phyloP scores from a whole-genome alignment of 2,797 vertebrate species.

The Danio tinwini region DNA sequence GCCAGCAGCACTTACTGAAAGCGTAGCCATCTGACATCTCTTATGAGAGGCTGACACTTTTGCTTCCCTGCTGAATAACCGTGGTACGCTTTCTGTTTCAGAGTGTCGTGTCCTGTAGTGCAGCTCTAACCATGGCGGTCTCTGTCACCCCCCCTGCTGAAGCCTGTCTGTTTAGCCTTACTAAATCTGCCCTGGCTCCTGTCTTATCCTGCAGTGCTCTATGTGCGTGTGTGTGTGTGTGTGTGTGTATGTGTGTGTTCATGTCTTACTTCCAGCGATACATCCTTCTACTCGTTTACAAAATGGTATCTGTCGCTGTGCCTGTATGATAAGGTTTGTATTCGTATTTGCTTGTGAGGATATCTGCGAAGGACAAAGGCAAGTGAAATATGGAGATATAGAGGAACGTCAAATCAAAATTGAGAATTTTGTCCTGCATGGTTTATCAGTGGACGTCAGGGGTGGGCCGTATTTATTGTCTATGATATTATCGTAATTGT shows the following conservation, averaged over 20 bases:
- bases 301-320: slow-evolving; percentile 13
- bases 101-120: slow-evolving; percentile 34
- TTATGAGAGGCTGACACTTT: slow-evolving; percentile 32
- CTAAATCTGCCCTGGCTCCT: slow-evolving; percentile 57
- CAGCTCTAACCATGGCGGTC: slow-evolving; percentile 26
- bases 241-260: slow-evolving; percentile 42
- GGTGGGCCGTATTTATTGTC: too few relatives aligned
- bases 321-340: slow-evolving; percentile 9
- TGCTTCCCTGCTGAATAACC: slow-evolving; percentile 51
- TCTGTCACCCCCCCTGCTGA: slow-evolving; percentile 46
- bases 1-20: slow-evolving; percentile 32
- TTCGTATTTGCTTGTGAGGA: neutral
- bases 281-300: slow-evolving; percentile 22
- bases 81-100: slow-evolving; percentile 38
- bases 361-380: neutral
- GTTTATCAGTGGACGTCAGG: neutral
- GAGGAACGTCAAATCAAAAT: neutral
- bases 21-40: neutral
- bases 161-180: slow-evolving; percentile 72
- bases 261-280: slow-evolving; percentile 37
- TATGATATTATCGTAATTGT: too few relatives aligned
- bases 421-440: neutral
- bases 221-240: slow-evolving; percentile 45
- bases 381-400: neutral
- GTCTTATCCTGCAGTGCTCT: slow-evolving; percentile 42